These are phyloP conservation scores for Ennomos fuscantarius DNA, from an alignment of 2,888 invertebrate genomes.

Conservation along the genomic window DNA sequence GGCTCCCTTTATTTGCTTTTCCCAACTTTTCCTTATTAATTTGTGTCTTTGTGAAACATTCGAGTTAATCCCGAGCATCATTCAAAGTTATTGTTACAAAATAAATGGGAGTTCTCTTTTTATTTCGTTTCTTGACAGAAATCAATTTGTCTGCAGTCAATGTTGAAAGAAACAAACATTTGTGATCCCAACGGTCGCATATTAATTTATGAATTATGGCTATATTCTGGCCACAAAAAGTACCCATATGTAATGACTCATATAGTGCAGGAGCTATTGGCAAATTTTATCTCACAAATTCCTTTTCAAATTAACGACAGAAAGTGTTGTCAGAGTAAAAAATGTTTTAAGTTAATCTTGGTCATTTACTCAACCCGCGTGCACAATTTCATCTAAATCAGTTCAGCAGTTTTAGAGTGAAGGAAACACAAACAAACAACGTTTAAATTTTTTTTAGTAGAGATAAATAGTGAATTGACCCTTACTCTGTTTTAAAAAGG, in stretches of 20 bases:
- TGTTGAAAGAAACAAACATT: conserved; percentile 43
- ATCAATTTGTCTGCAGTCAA: conserved; percentile 48
- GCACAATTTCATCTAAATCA: no score
- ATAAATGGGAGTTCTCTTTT: conserved; percentile 40
- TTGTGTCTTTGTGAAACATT: conserved; percentile 27
- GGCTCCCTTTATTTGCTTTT: no score
- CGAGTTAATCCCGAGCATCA: conserved; percentile 13
- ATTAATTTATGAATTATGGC: conserved; percentile 32
- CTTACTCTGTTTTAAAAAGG: no score
- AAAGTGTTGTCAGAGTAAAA: no score
- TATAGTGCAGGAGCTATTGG: background rate
- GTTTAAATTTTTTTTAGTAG: no score
- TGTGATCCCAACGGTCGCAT: conserved; percentile 14
- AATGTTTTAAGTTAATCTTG: no score
- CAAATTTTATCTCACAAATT: no score
- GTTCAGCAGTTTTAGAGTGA: no score
- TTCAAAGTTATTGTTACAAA: conserved; percentile 29
- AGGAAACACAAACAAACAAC: no score
- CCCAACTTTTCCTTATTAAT: conserved; percentile 17
- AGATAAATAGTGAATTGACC: no score
- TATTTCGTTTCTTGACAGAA: conserved; percentile 33
- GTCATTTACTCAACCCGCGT: no score
- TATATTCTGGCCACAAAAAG: conserved; percentile 26
- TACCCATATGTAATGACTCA: conserved; percentile 1
- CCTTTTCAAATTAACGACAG: no score